Percentiles rank a stretch among this genome's conserved stretches.
These are phyloP conservation scores for Suncus etruscus DNA, from an alignment of 2,113 vertebrate genomes.

Conservation along the genomic window DNA sequence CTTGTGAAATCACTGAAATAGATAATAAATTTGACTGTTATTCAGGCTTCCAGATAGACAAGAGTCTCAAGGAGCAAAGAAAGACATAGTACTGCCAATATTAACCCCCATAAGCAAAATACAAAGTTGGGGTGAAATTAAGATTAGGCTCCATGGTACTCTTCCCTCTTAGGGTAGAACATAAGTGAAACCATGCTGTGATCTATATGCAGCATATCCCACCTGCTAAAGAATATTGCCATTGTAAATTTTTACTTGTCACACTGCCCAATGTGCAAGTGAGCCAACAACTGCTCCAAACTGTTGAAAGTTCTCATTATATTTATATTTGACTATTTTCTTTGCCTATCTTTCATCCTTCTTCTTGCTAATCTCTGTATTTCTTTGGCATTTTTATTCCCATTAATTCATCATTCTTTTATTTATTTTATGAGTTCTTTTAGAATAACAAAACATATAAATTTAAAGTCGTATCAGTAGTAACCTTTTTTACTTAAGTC, in stretches of 20 bases:
- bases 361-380: not conserved
- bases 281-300: slow-evolving; percentile 17
- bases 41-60: not conserved
- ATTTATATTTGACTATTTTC: slow-evolving; percentile 46
- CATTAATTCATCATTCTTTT: slow-evolving; percentile 39
- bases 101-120: not conserved
- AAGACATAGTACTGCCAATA: not conserved
- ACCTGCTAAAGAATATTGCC: not conserved
- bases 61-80: not conserved
- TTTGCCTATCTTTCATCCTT: slow-evolving; percentile 25
- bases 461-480: not conserved
- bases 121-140: not conserved
- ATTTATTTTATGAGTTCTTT: too few relatives aligned
- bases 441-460: slow-evolving; percentile 46
- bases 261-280: not conserved
- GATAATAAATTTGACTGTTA: not conserved
- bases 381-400: slow-evolving; percentile 31
- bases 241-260: slow-evolving; percentile 29
- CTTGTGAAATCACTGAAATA: slow-evolving; percentile 26
- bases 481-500: slow-evolving; percentile 27
- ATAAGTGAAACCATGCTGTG: slow-evolving; percentile 26
- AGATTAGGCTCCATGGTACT: not conserved
- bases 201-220: not conserved
- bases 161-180: not conserved
- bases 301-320: slow-evolving; percentile 9